These are phyloP conservation scores for Sebastes hubbsi DNA, from an alignment of 2,797 vertebrate genomes.

Conservation along the genomic window DNA sequence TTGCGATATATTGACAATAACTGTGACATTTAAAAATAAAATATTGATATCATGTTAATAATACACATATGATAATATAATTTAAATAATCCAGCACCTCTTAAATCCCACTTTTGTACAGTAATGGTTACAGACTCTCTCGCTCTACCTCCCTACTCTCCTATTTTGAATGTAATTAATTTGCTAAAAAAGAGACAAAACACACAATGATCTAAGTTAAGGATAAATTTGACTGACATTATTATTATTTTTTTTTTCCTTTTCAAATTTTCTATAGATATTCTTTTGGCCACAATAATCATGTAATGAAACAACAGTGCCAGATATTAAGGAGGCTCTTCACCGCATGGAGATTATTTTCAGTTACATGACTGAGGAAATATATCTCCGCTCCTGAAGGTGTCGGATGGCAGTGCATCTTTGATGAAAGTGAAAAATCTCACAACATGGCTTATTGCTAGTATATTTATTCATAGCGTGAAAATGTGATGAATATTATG, in stretches of 20 bases:
- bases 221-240: no score
- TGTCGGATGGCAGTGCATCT: neutral
- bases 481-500: neutral
- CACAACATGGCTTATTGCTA: neutral
- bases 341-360: neutral
- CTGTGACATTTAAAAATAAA: neutral
- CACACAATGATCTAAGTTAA: no score
- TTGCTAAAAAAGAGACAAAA: no score
- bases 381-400: neutral
- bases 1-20: neutral
- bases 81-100: no score
- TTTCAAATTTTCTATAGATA: no score
- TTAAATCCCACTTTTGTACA: no score
- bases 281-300: no score
- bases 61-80: no score
- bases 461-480: neutral
- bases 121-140: no score
- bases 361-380: neutral
- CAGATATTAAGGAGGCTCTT: neutral
- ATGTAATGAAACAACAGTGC: neutral
- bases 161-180: no score
- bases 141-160: no score
- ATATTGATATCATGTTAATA: neutral
- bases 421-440: neutral
- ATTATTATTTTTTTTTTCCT: no score